A percentile compares a stretch with the other conserved stretches of the same genome.
Conservation (phyloP, 2,888 invertebrate genomes). For the Kuschelorhynchus macadamiae region DNA sequence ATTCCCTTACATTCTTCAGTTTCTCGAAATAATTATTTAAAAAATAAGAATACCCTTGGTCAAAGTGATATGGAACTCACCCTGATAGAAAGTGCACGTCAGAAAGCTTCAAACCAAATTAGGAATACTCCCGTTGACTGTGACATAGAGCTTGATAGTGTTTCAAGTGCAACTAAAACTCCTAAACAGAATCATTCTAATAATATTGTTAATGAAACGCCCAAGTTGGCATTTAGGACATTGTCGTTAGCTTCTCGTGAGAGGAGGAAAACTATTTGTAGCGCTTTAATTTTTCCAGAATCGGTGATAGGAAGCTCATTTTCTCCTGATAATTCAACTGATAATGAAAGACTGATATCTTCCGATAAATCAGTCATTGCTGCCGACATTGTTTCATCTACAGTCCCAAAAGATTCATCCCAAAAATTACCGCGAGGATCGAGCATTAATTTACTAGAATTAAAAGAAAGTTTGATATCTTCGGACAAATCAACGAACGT, state of each 20-base stretch:
- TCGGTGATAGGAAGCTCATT: background rate
- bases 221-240: background rate
- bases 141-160: background rate
- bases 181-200: background rate
- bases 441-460: conserved; percentile 7
- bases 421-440: conserved; percentile 1
- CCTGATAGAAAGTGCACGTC: too few species aligned
- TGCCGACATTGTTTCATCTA: conserved; percentile 8
- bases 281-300: conserved; percentile 14
- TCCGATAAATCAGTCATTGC: conserved; percentile 30
- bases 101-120: too few species aligned
- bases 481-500: conserved; percentile 33
- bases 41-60: background rate
- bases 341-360: conserved; percentile 10
- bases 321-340: background rate
- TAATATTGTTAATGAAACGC: conserved; percentile 2
- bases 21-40: background rate
- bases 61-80: conserved; percentile 19
- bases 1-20: conserved; percentile 1
- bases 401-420: conserved; percentile 6
- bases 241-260: too few species aligned
- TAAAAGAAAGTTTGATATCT: conserved; percentile 11
- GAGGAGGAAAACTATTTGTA: conserved; percentile 37
- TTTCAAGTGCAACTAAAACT: conserved; percentile 6
- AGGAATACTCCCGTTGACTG: too few species aligned